Conservation (phyloP, 1,140 invertebrate genomes). For the Drosophila takahashii region DNA sequence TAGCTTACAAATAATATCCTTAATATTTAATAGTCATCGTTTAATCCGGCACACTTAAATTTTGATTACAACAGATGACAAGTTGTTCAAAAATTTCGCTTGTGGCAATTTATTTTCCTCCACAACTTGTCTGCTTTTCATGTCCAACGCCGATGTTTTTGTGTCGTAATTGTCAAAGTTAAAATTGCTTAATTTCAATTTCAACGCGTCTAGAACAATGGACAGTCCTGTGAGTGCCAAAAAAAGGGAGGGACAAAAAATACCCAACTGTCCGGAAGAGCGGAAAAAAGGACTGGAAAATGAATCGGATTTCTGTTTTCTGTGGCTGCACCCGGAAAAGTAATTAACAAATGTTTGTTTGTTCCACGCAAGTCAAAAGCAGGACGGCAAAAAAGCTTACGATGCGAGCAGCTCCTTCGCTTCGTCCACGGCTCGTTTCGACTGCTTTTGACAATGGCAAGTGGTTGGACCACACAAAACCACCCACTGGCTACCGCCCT, state of each 20-base stretch:
- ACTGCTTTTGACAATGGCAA: constrained; percentile 63
- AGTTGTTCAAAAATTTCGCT: background rate
- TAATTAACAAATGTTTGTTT: constrained; percentile 72
- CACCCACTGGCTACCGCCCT: background rate
- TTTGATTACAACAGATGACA: background rate
- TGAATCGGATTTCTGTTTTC: constrained; percentile 32
- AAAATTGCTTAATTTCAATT: constrained; percentile 59
- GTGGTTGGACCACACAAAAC: constrained; percentile 4
- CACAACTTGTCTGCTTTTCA: constrained; percentile 2
- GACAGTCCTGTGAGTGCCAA: constrained; percentile 5
- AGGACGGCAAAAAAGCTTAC: constrained; percentile 34
- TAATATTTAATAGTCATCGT: background rate
- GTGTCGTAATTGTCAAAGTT: constrained; percentile 40
- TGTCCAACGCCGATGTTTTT: constrained; percentile 20
- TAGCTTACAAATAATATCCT: background rate
- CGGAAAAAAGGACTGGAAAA: constrained; percentile 6
- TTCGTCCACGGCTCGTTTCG: constrained; percentile 16
- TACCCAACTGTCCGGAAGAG: background rate
- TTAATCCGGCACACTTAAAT: background rate
- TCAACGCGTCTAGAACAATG: constrained; percentile 36
- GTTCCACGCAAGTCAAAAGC: constrained; percentile 42
- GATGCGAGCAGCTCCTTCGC: constrained; percentile 13
- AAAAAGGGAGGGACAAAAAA: background rate
- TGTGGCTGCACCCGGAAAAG: constrained; percentile 49
- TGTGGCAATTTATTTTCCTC: background rate